Evolutionary conservation across 1,140 invertebrate genomes (phyloP).

Genomic region (Drosophila athabasca): DNA sequence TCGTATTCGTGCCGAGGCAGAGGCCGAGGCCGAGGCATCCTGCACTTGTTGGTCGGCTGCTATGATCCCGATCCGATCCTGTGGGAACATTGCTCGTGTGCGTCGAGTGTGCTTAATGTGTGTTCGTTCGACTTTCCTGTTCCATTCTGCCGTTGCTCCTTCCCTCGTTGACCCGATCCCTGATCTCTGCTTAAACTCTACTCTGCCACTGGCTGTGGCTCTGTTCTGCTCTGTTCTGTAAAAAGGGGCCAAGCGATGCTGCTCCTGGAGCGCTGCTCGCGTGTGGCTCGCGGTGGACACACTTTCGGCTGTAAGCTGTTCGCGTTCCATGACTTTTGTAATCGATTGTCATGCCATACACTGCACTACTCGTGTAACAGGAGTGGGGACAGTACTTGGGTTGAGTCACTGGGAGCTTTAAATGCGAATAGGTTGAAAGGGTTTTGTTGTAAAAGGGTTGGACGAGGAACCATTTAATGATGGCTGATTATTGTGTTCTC

Average conservation of each 20-base stretch:
- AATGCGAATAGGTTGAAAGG: too few species aligned
- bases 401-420: constrained; percentile 5
- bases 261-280: constrained; percentile 49
- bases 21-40: constrained; percentile 25
- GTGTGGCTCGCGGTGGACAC: constrained; percentile 69
- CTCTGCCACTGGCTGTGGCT: neutral
- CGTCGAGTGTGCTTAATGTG: constrained; percentile 76
- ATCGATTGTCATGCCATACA: constrained; percentile 4
- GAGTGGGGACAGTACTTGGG: neutral
- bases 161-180: constrained; percentile 1
- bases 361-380: neutral
- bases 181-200: constrained; percentile 37
- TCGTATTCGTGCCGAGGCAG: constrained; percentile 28
- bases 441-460: neutral
- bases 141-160: constrained; percentile 11
- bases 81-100: constrained; percentile 77
- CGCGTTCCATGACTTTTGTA: constrained; percentile 62
- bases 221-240: constrained; percentile 40
- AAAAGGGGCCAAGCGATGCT: constrained; percentile 45
- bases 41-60: constrained; percentile 67
- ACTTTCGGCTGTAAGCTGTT: constrained; percentile 69
- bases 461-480: too few species aligned
- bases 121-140: constrained; percentile 38
- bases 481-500: too few species aligned
- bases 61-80: constrained; percentile 52